These are phyloP conservation scores for Nyleta sp. DNA, from an alignment of 2,888 invertebrate genomes.

Conservation along the genomic window DNA sequence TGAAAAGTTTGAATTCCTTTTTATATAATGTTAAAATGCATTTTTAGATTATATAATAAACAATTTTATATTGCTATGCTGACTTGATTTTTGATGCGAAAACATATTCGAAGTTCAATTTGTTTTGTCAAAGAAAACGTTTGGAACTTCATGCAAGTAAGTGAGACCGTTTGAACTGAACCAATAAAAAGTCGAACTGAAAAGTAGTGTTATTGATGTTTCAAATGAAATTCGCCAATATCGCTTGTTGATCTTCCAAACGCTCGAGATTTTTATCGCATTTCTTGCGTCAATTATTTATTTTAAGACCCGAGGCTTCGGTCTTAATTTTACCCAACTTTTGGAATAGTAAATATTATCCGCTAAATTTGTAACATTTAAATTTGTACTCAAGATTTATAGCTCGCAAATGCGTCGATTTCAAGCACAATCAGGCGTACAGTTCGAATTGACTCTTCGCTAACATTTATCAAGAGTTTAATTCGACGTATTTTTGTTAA, in stretches of 20 bases:
- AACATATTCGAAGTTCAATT: too few relatives aligned
- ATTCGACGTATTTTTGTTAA: constrained; percentile 6
- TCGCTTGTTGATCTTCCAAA: neutral
- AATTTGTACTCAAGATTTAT: constrained; percentile 16
- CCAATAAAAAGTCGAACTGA: too few relatives aligned
- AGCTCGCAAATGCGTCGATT: neutral
- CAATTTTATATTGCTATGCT: too few relatives aligned
- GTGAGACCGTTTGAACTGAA: too few relatives aligned
- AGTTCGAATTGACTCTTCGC: neutral
- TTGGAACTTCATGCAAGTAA: too few relatives aligned
- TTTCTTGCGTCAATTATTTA: constrained; percentile 25
- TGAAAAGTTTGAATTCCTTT: too few relatives aligned
- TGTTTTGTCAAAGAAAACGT: too few relatives aligned
- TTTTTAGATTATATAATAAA: too few relatives aligned
- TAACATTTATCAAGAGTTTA: neutral
- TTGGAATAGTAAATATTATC: constrained; percentile 11
- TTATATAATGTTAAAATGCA: too few relatives aligned
- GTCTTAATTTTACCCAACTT: neutral
- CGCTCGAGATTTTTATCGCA: constrained; percentile 1
- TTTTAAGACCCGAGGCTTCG: constrained; percentile 13
- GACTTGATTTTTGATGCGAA: too few relatives aligned
- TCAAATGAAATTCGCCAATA: neutral
- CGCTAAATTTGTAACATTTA: constrained; percentile 24
- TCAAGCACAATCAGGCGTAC: neutral
- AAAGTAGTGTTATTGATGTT: too few relatives aligned